Percentiles rank a stretch among this genome's conserved stretches.
Conservation (phyloP, 2,888 invertebrate species). For the Orthonevra nobilis region DNA sequence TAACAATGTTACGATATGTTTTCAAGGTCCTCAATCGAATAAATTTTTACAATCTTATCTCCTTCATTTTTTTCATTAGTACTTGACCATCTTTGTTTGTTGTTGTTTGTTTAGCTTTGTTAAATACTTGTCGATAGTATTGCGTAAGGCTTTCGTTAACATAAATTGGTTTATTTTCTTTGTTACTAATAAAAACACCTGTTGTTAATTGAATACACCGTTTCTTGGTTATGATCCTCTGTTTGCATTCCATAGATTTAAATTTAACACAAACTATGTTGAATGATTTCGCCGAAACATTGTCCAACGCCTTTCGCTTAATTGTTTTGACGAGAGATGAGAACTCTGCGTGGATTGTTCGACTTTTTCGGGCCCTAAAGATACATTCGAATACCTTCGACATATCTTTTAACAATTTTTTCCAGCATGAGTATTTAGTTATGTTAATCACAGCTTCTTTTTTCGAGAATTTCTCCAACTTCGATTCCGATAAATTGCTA, state of each 20-base stretch:
- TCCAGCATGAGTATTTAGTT: not conserved
- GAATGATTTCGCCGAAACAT: no score
- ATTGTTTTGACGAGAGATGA: no score
- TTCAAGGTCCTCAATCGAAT: not conserved
- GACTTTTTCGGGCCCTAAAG: not conserved
- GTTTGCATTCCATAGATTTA: no score
- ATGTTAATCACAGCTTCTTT: constrained; percentile 43
- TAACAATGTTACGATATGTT: no score
- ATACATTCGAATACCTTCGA: not conserved
- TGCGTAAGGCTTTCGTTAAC: no score
- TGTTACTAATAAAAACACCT: no score
- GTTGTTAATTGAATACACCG: no score
- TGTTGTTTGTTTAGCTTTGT: not conserved
- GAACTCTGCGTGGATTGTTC: not conserved
- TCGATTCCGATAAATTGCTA: constrained; percentile 1
- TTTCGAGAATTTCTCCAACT: constrained; percentile 54
- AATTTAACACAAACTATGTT: no score
- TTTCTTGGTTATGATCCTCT: no score
- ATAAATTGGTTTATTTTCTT: no score
- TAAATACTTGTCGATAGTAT: not conserved
- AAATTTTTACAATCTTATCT: not conserved
- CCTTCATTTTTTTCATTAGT: not conserved
- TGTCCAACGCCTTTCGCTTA: no score
- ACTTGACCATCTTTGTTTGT: no score
- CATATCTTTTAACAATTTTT: not conserved